Evolutionary conservation across 2,113 vertebrate species (phyloP).

Genomic region (Sitta europaea): DNA sequence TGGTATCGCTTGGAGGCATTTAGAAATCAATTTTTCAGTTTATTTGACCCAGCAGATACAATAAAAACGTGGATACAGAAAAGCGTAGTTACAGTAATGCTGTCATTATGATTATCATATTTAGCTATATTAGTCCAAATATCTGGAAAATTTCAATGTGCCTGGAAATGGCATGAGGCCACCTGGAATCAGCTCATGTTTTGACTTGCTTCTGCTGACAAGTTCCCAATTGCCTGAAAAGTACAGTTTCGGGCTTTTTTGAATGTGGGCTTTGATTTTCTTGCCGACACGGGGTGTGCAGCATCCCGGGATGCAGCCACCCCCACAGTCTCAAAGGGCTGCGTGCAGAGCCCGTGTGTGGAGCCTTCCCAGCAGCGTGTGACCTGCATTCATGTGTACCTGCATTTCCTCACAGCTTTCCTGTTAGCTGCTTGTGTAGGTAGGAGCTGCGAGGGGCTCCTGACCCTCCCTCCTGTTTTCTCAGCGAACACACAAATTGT

Average conservation of each 20-base stretch:
- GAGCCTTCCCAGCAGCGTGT: neutral
- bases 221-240: neutral
- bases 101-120: neutral
- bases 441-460: neutral
- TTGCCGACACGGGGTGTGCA: neutral
- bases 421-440: neutral
- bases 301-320: neutral
- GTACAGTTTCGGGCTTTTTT: neutral
- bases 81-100: neutral
- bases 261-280: neutral
- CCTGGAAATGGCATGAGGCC: neutral
- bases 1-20: neutral
- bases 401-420: neutral
- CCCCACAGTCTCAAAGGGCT: neutral
- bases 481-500: neutral
- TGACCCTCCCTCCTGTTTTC: neutral
- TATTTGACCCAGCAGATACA: neutral
- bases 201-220: neutral
- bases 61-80: neutral
- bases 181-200: neutral
- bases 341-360: fast-evolving
- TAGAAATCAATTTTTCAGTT: neutral
- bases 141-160: neutral
- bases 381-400: fast-evolving
- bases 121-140: neutral